Base-by-base conservation (phyloP, 2,888 invertebrate genomes). In the Acanthoscelides obtectus region DNA sequence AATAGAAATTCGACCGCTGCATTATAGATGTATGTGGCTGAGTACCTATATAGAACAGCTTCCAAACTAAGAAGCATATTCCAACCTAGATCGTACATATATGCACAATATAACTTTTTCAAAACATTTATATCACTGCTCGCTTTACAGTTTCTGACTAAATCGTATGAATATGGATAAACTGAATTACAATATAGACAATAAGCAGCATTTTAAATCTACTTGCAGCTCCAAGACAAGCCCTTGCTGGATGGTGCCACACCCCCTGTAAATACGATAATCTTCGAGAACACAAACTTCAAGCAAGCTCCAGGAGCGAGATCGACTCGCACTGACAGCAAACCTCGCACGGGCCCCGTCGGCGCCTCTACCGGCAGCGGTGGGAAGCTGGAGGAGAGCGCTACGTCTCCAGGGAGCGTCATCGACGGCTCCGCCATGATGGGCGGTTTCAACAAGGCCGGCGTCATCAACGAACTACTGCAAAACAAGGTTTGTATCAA, bases 241-340 rank as follows among this genome's bases (percentile, higher is more conserved):
- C 88, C 89, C 25, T 89, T 91, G 0, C 84, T 93, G 27, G 93
- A 95, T 81, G 92, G 93, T 22, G 88, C 92, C 2, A 93, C 93
- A 4, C 91, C 94, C 0, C 94, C 94, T 0, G 94, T 95, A 21
- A 93, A 94, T 82, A 95, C 95, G 0, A 93, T 96, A 70, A 95
- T 96, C 76, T 96, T 96, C 82, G 96, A 96, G 82, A 96, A 96
- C 83, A 96, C 95, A 0, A 96, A 96, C 84, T 95, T 93, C 83
- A 95, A 95, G 83, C 90, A 92, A 76, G 91, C 90, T 72, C 90
- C 92, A 20, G 91, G 90, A 71, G 88, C 89, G 73, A 83, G 86
- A 1, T 76, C 85, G 1, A 86, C 87, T 72, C 80, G 87, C 73
- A 89, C n/a, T n/a, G n/a, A 88, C 27, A 88, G 91, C 73, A 92